Conservation (phyloP, 1,140 invertebrate genomes). For the Chironomus tepperi region DNA sequence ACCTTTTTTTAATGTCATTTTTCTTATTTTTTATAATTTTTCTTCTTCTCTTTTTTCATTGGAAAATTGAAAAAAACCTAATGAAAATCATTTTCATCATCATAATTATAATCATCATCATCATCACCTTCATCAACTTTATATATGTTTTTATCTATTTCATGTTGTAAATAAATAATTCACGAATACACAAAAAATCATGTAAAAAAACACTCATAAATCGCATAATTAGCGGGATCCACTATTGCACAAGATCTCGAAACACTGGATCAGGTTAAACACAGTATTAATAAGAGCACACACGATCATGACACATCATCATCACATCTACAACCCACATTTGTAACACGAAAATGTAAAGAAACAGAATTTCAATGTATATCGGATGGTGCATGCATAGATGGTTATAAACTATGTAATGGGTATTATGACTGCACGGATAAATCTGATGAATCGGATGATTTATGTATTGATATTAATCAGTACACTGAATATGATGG, state of each 20-base stretch:
- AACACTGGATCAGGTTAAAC: neutral
- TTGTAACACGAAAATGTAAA: slow-evolving; percentile 16
- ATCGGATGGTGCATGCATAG: slow-evolving; percentile 36
- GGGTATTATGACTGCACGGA: slow-evolving; percentile 68
- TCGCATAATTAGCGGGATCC: neutral
- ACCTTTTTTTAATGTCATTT: no score
- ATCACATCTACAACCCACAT: neutral
- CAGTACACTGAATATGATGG: slow-evolving; percentile 13
- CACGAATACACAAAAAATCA: neutral
- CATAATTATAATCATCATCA: neutral
- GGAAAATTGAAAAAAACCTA: no score
- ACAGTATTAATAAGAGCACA: no score
- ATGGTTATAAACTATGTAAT: slow-evolving; percentile 56
- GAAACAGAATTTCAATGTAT: slow-evolving; percentile 34
- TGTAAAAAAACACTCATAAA: neutral
- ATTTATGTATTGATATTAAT: slow-evolving; percentile 43
- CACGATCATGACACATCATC: neutral
- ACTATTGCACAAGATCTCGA: neutral
- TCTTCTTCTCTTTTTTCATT: no score
- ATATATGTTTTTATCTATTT: neutral
- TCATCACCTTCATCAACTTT: neutral
- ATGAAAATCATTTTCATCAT: no score
- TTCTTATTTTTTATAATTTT: no score
- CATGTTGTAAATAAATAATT: neutral
- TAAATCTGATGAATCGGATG: slow-evolving; percentile 69